Conservation (phyloP, 1,140 invertebrate species). For the Lordiphosa clarofinis region DNA sequence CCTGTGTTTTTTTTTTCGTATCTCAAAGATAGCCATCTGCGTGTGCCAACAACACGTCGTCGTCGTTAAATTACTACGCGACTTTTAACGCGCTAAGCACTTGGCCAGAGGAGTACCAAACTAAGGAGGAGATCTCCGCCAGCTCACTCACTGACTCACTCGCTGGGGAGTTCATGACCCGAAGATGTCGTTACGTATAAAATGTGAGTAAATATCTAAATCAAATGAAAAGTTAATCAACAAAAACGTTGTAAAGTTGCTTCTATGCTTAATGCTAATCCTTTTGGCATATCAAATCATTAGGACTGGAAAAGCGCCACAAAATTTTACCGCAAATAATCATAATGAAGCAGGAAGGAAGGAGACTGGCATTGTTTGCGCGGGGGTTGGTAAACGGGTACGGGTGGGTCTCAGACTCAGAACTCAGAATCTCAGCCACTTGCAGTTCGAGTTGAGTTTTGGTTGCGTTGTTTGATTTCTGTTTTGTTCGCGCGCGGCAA, state of each 20-base stretch:
- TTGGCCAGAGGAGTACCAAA: slow-evolving; percentile 7
- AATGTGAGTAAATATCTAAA: slow-evolving; percentile 69
- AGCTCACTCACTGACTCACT: slow-evolving; percentile 5
- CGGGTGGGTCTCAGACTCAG: slow-evolving; percentile 10
- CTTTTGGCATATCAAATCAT: slow-evolving; percentile 74
- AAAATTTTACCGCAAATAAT: slow-evolving; percentile 78
- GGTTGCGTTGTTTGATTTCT: slow-evolving; percentile 46
- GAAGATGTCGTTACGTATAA: too few relatives aligned
- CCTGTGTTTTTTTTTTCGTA: slow-evolving; percentile 34
- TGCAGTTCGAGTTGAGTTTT: slow-evolving; percentile 57
- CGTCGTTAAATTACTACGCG: slow-evolving; percentile 73
- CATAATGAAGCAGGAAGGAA: slow-evolving; percentile 61
- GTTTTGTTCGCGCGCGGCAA: slow-evolving; percentile 75
- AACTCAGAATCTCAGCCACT: slow-evolving; percentile 63
- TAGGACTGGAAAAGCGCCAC: slow-evolving; percentile 52
- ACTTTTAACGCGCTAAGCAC: slow-evolving; percentile 70
- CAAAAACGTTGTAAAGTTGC: slow-evolving; percentile 52
- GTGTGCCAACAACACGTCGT: slow-evolving; percentile 66
- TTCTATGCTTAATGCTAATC: slow-evolving; percentile 76
- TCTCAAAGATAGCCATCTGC: slow-evolving; percentile 61
- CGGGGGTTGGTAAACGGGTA: slow-evolving; percentile 24
- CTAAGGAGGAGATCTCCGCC: too few relatives aligned
- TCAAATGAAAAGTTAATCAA: slow-evolving; percentile 77
- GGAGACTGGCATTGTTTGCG: slow-evolving; percentile 27
- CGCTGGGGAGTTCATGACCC: slow-evolving; percentile 5